Evolutionary conservation across 2,888 invertebrate species (phyloP), one percentile per base, ranked within the genome.

Genomic region (Embidobia sp.): DNA sequence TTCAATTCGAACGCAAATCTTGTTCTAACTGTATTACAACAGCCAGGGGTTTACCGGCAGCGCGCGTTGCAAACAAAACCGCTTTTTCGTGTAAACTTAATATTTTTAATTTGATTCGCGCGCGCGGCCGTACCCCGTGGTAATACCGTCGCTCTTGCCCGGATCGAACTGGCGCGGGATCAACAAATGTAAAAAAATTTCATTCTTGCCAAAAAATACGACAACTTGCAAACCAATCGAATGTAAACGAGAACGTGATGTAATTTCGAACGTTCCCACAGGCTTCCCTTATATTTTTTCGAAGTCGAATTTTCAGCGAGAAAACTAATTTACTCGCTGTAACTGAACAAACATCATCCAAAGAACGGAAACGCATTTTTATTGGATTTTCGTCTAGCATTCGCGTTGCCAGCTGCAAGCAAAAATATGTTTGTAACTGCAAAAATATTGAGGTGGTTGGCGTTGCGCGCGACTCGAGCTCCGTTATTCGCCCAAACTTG

Each of bases 211-310:
- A 49, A 66, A 73, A 78, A 73, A 63, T 72, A 77, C 77, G 69
- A 73, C 73, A 72, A 77, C 69, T 73, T 70, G 64, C 69, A 73
- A 74, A 66, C 69, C 73, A 74, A 78, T 78, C 69, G 69, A 78
- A 70, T 64, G 73, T 59, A 64, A 74, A 77, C 77, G 69, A 69
- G 78, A 69, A 70, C 70, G 70, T 70, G 78, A 78, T 78, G 74
- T 72, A 78, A 78, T 78, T 78, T 75, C 75, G 72, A 70, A 57
- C 70, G 63, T 69, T 73, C 78, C 78, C 78, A 78, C 69, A 63
- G 75, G 72, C 64, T 78, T 78, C 69, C 78, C 76, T 75, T 63
- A 72, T 78, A 66, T 75, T 69, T 72, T 76, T 73, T 63, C 67
- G 42, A 76, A 78, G 75, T 78, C 78, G 70, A 75, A 78, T 78